Evolutionary conservation across 2,888 invertebrate genomes (phyloP).

Genomic region (Cancer borealis): DNA sequence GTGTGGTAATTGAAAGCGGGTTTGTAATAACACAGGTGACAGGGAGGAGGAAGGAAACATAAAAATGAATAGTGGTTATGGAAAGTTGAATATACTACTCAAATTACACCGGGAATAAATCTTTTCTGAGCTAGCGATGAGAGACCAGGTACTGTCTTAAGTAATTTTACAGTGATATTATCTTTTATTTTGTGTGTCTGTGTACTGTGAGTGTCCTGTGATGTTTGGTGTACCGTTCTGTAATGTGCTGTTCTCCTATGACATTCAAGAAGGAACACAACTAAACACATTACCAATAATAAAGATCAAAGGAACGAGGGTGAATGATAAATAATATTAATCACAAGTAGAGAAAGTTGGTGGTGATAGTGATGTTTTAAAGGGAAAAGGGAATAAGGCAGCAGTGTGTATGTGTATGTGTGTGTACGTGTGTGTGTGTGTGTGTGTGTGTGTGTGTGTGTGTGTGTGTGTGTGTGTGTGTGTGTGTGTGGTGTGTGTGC

Average conservation of each 20-base stretch:
- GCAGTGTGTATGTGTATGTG: background rate
- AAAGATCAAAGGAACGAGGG: conserved; percentile 1
- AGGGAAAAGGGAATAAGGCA: background rate
- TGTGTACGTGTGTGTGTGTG: background rate
- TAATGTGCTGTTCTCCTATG: background rate
- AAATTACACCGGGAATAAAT: background rate
- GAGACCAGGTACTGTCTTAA: background rate
- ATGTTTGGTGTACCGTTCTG: no score
- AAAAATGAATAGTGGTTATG: background rate
- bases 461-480: background rate
- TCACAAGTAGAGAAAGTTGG: background rate
- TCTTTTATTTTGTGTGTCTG: background rate
- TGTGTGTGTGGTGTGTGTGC: background rate
- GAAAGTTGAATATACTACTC: background rate
- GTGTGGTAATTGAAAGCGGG: background rate
- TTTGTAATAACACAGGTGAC: conserved; percentile 8
- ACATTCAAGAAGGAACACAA: background rate
- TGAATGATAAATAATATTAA: no score
- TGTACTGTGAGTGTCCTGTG: background rate
- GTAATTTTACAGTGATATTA: background rate
- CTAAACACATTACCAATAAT: background rate
- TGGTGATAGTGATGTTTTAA: background rate
- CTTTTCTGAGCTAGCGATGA: background rate
- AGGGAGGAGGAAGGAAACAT: background rate
- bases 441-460: background rate